Evolutionary conservation across 2,113 vertebrate species (phyloP).

Genomic region (Varanus komodoensis): DNA sequence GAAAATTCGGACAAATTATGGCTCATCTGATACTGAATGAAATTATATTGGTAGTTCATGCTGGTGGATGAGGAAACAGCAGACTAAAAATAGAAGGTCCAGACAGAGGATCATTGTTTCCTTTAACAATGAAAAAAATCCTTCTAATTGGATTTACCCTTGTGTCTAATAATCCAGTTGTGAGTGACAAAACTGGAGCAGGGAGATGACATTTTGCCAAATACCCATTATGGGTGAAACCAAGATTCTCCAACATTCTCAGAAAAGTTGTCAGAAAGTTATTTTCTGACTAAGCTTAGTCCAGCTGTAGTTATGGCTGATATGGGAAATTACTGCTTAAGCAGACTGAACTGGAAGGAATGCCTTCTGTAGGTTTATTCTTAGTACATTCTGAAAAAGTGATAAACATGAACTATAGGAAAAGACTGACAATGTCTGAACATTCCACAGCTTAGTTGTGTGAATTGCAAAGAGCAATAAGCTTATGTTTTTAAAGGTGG

Average conservation of each 20-base stretch:
- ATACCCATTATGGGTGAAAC: not conserved
- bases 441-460: not conserved
- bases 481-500: not conserved
- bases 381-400: not conserved
- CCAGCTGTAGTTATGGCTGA: not conserved
- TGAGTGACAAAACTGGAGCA: not conserved
- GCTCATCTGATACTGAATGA: not conserved
- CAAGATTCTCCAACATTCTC: not conserved
- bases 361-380: not conserved
- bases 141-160: not conserved
- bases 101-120: not conserved
- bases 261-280: not conserved
- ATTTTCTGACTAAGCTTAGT: not conserved
- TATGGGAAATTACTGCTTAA: not conserved
- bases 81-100: not conserved
- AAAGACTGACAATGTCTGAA: not conserved
- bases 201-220: not conserved
- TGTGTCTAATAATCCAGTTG: not conserved
- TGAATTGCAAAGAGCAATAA: conserved; percentile 5
- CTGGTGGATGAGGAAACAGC: not conserved
- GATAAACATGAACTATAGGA: fast-evolving
- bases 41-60: not conserved
- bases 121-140: not conserved
- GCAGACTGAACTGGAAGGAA: conserved; percentile 8
- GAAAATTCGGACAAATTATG: not conserved